Percentiles rank a stretch among this genome's conserved stretches.
Conservation (phyloP, 1,140 invertebrate species). For the Ips nitidus region DNA sequence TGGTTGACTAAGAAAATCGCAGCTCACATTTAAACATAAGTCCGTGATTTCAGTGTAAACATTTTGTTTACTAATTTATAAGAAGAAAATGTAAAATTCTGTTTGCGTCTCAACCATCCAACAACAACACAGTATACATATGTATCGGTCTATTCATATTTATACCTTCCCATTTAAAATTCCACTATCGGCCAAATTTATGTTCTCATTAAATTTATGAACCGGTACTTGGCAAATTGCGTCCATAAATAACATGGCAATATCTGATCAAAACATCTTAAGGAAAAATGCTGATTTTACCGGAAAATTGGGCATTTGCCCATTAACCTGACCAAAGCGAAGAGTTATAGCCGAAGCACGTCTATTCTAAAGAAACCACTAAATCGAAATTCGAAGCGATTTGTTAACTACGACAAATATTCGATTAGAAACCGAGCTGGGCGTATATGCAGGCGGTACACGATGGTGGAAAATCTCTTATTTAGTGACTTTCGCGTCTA, state of each 20-base stretch:
- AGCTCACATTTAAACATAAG: too few species aligned
- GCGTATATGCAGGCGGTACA: too few species aligned
- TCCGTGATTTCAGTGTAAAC: too few species aligned
- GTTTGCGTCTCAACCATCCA: not conserved
- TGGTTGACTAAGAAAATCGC: too few species aligned
- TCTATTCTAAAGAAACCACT: too few species aligned
- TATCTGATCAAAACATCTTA: slow-evolving; percentile 10
- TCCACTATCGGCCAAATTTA: slow-evolving; percentile 2
- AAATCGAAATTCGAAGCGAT: too few species aligned
- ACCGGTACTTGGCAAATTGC: slow-evolving; percentile 10
- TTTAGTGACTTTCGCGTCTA: slow-evolving; percentile 3
- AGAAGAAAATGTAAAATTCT: not conserved
- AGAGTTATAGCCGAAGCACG: not conserved
- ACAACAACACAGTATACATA: not conserved
- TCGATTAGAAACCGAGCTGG: too few species aligned
- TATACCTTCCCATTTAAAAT: slow-evolving; percentile 9
- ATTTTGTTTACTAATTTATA: too few species aligned
- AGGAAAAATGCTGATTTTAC: slow-evolving; percentile 11
- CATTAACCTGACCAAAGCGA: not conserved
- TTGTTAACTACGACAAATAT: too few species aligned
- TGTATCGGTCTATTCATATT: not conserved
- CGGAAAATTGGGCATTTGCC: slow-evolving; percentile 3
- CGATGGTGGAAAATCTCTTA: not conserved
- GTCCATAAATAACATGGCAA: slow-evolving; percentile 12
- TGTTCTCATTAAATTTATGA: slow-evolving; percentile 17